A percentile compares a stretch with the other conserved stretches of the same genome.
Evolutionary conservation across 35 echinoderm and acorn worm species (phyloP).

Genomic region (Stichopus chloronotus): DNA sequence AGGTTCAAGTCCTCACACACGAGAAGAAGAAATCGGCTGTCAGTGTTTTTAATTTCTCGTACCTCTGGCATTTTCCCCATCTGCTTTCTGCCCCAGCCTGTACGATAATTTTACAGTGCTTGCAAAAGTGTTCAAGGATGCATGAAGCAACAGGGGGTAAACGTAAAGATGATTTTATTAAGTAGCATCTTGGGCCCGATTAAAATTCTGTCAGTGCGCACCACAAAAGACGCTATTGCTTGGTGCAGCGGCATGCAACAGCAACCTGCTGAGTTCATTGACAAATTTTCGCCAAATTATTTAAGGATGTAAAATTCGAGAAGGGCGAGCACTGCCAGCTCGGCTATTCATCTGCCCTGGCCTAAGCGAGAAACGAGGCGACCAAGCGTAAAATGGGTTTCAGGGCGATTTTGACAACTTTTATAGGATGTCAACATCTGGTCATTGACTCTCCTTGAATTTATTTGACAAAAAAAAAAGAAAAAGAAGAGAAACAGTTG

Average conservation of each 20-base stretch:
- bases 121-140: constrained; percentile 46
- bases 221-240: constrained; percentile 44
- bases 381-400: constrained; percentile 49
- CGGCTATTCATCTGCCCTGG: not conserved
- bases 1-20: not conserved
- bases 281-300: constrained; percentile 39
- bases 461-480: too few relatives aligned
- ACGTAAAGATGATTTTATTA: constrained; percentile 47
- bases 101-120: constrained; percentile 30
- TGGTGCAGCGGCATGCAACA: constrained; percentile 27
- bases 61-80: constrained; percentile 2
- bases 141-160: constrained; percentile 45
- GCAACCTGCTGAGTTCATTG: constrained; percentile 17
- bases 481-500: not conserved
- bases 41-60: constrained; percentile 19
- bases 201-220: constrained; percentile 38
- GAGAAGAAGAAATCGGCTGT: constrained; percentile 15
- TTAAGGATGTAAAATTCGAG: not conserved
- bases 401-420: constrained; percentile 46
- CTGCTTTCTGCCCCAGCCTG: not conserved
- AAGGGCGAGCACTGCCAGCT: not conserved
- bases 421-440: constrained; percentile 26
- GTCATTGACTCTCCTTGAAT: constrained; percentile 29
- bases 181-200: constrained; percentile 44
- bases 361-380: constrained; percentile 33